phyloP scores from a whole-genome alignment of 2,797 vertebrate species.

The Crossoptilon crossoptilon region DNA sequence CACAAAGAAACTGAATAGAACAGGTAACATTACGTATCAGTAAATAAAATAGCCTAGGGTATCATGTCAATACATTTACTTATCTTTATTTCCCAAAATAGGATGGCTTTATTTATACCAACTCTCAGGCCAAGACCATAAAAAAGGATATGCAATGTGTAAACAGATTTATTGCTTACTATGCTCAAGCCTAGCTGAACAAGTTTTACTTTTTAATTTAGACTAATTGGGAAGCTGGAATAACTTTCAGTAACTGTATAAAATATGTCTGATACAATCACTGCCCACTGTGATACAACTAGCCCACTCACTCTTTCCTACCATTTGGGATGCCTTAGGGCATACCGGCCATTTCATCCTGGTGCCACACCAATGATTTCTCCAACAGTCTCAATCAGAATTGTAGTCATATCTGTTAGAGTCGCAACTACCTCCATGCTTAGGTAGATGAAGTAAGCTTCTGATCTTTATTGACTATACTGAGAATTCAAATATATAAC shows the following conservation, averaged over 20 bases:
- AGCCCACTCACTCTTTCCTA: background rate
- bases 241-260: background rate
- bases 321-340: background rate
- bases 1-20: background rate
- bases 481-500: background rate
- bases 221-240: background rate
- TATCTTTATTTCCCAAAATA: background rate
- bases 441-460: background rate
- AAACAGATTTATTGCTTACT: background rate
- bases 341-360: background rate
- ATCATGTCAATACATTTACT: background rate
- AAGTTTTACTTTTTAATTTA: background rate
- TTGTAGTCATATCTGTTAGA: background rate
- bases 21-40: background rate
- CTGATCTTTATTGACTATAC: background rate
- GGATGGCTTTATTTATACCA: background rate
- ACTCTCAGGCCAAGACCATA: background rate
- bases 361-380: background rate
- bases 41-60: background rate
- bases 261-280: background rate
- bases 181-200: background rate
- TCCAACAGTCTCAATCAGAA: background rate
- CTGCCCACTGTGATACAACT: background rate
- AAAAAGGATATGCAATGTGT: fast-evolving
- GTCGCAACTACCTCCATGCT: background rate